These are phyloP conservation scores for Phaenicophaeus curvirostris DNA, from an alignment of 2,797 vertebrate genomes.

Conservation along the genomic window DNA sequence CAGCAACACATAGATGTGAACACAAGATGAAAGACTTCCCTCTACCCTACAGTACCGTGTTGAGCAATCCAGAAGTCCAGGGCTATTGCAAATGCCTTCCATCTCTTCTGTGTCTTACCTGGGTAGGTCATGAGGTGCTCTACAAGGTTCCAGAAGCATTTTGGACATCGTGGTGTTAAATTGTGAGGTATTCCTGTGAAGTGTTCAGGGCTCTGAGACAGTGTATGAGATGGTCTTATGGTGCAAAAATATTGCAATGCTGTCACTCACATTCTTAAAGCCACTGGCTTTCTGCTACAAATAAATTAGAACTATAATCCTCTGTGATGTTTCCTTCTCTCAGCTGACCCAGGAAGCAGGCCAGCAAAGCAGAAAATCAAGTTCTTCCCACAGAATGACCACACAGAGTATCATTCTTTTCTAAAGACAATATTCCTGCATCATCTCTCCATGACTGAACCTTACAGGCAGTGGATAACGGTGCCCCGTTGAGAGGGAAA, in stretches of 20 bases:
- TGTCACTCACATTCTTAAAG: neutral
- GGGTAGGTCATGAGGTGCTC: neutral
- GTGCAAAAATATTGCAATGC: neutral
- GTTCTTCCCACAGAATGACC: neutral
- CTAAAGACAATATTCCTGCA: neutral
- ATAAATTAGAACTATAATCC: neutral
- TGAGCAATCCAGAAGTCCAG: neutral
- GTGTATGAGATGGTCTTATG: neutral
- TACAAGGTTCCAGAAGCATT: neutral
- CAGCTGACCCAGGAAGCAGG: neutral
- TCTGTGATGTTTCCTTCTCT: neutral
- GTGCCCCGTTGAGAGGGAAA: neutral
- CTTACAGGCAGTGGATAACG: neutral
- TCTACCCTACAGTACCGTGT: neutral
- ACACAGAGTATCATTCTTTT: neutral
- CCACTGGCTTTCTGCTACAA: neutral
- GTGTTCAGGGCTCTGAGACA: neutral
- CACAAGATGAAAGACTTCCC: neutral
- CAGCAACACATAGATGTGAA: neutral
- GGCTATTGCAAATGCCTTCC: neutral
- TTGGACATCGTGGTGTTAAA: neutral
- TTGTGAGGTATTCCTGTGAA: neutral
- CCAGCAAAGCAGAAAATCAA: slow-evolving; percentile 3
- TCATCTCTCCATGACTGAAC: neutral
- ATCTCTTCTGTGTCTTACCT: neutral